Conservation (phyloP, 1,140 invertebrate species). For the Wasmannia auropunctata region DNA sequence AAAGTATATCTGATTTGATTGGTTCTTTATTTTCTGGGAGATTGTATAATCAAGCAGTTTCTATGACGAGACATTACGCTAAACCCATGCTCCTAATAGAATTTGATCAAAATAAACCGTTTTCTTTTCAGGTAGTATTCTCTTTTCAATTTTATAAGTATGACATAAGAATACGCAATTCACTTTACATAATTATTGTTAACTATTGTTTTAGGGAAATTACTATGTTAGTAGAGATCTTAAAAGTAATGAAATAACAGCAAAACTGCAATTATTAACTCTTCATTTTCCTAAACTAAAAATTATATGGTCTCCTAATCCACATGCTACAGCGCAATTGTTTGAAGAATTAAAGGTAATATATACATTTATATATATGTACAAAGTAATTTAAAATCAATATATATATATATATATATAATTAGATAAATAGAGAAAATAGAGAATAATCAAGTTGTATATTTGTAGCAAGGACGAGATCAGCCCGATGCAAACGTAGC, state of each 20-base stretch:
- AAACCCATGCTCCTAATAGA: slow-evolving; percentile 98
- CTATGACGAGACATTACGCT: slow-evolving; percentile 95
- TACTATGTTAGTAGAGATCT: slow-evolving; percentile 92
- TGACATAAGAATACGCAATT: neutral
- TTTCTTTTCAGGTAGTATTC: slow-evolving; percentile 93
- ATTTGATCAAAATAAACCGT: slow-evolving; percentile 97
- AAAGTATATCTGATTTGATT: slow-evolving; percentile 98
- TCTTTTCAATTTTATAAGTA: slow-evolving; percentile 22
- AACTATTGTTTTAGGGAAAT: slow-evolving; percentile 87
- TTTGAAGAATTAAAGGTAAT: slow-evolving; percentile 94
- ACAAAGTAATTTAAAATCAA: too few relatives aligned
- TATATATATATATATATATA: too few relatives aligned
- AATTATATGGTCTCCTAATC: slow-evolving; percentile 97
- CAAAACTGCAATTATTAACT: slow-evolving; percentile 95
- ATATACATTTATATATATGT: neutral
- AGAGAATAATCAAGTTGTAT: too few relatives aligned
- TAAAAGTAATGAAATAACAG: slow-evolving; percentile 91
- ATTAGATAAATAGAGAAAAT: too few relatives aligned
- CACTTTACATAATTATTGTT: neutral
- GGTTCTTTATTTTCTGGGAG: slow-evolving; percentile 97
- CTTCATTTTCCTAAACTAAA: slow-evolving; percentile 97
- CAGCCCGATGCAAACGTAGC: slow-evolving; percentile 92
- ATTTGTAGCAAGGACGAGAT: slow-evolving; percentile 89
- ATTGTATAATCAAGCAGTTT: slow-evolving; percentile 96
- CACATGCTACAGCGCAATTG: slow-evolving; percentile 97